phyloP scores from a whole-genome alignment of 2,888 invertebrate species.

The Celastrina argiolus region DNA sequence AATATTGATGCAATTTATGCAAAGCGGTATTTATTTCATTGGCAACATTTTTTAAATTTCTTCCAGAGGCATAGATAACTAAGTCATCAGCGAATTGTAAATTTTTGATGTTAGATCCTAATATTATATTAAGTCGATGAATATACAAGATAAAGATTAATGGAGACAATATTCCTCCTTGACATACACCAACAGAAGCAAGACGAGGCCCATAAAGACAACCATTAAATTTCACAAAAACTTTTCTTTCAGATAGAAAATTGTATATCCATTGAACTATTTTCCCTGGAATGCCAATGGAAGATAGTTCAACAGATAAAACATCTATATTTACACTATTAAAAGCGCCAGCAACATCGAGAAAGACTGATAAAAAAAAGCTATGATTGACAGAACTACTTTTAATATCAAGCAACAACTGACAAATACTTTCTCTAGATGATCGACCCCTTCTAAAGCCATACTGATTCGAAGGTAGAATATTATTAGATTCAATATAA shows the following conservation, averaged over 20 bases:
- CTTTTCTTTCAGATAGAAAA: slow-evolving; percentile 28
- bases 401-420: background rate
- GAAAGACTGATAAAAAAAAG: background rate
- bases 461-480: background rate
- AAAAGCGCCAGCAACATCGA: slow-evolving; percentile 10
- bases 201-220: slow-evolving; percentile 25
- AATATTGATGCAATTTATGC: background rate
- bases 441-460: background rate
- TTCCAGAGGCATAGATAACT: background rate
- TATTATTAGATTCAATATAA: background rate
- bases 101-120: slow-evolving; percentile 27
- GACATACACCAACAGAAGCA: slow-evolving; percentile 28
- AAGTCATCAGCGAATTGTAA: slow-evolving; percentile 29
- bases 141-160: slow-evolving; percentile 29
- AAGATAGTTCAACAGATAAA: background rate
- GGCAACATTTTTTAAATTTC: background rate
- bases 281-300: slow-evolving; percentile 26
- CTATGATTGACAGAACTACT: background rate
- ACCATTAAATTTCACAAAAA: slow-evolving; percentile 27
- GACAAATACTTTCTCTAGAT: background rate
- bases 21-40: background rate
- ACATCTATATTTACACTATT: too few relatives aligned
- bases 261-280: slow-evolving; percentile 26
- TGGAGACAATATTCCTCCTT: slow-evolving; percentile 28
- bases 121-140: slow-evolving; percentile 25